These are phyloP conservation scores for Ctena decussata DNA, from an alignment of 2,888 invertebrate genomes.

Conservation along the genomic window DNA sequence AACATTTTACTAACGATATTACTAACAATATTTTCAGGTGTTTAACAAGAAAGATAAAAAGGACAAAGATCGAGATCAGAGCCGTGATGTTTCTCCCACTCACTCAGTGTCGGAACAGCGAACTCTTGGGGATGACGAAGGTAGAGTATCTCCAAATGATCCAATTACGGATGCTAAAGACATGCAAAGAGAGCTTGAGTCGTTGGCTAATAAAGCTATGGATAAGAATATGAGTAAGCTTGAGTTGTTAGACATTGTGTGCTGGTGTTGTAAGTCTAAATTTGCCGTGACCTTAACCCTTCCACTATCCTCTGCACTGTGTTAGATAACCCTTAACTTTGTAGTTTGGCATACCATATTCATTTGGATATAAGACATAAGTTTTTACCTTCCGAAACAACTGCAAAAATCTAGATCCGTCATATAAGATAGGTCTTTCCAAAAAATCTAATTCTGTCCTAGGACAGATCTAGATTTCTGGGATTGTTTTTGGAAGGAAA, in stretches of 20 bases:
- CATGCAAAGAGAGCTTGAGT: conserved; percentile 78
- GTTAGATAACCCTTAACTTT: too few relatives aligned
- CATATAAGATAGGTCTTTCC: too few relatives aligned
- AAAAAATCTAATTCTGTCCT: too few relatives aligned
- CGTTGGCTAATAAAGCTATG: conserved; percentile 76
- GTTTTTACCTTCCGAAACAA: too few relatives aligned
- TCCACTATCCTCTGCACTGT: too few relatives aligned
- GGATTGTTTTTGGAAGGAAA: too few relatives aligned
- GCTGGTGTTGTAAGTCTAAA: background rate
- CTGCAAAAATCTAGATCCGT: too few relatives aligned
- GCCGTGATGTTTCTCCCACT: background rate
- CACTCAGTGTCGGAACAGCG: background rate
- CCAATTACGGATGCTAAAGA: conserved; percentile 29
- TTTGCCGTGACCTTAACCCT: too few relatives aligned
- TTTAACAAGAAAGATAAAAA: conserved; percentile 64
- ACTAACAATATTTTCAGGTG: conserved; percentile 58
- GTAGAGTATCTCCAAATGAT: conserved; percentile 40
- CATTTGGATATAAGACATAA: too few relatives aligned
- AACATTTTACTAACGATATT: too few relatives aligned
- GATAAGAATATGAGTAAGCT: conserved; percentile 83
- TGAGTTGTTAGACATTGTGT: conserved; percentile 15
- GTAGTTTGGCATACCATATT: too few relatives aligned
- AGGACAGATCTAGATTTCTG: too few relatives aligned
- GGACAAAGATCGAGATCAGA: background rate
- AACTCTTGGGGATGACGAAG: conserved; percentile 45